These are phyloP conservation scores for Pantherophis guttatus DNA, from an alignment of 2,113 vertebrate genomes.

Conservation along the genomic window DNA sequence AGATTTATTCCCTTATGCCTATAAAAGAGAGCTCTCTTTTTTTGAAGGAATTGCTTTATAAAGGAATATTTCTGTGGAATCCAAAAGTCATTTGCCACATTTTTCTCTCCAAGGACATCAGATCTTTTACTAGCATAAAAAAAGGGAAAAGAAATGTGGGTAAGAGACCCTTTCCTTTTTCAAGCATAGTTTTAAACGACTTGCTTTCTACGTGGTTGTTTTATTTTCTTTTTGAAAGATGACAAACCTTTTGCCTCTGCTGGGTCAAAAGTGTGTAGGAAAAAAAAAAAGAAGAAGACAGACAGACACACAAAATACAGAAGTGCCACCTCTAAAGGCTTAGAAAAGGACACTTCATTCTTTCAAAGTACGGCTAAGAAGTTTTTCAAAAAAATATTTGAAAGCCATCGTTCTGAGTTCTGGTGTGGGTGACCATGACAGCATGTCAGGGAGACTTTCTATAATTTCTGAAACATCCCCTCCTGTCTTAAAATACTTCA, in stretches of 20 bases:
- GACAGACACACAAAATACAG: neutral
- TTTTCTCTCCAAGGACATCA: neutral
- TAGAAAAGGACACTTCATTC: constrained; percentile 20
- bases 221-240: neutral
- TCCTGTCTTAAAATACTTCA: constrained; percentile 21
- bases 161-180: constrained; percentile 10
- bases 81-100: neutral
- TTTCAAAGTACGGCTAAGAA: constrained; percentile 11
- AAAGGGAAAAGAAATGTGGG: neutral
- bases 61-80: neutral
- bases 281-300: neutral
- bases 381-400: constrained; percentile 41
- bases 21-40: neutral
- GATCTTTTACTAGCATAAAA: neutral
- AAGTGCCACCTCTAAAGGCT: neutral
- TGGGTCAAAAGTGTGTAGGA: neutral
- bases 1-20: neutral
- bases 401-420: constrained; percentile 55
- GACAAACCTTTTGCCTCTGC: constrained; percentile 6
- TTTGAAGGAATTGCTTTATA: neutral
- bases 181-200: neutral
- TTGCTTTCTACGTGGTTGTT: accelerated
- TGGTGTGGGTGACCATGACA: constrained; percentile 31
- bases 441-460: constrained; percentile 42
- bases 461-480: constrained; percentile 43